Evolutionary conservation across 2,797 vertebrate genomes (phyloP).

Genomic region (Sebastes minor): DNA sequence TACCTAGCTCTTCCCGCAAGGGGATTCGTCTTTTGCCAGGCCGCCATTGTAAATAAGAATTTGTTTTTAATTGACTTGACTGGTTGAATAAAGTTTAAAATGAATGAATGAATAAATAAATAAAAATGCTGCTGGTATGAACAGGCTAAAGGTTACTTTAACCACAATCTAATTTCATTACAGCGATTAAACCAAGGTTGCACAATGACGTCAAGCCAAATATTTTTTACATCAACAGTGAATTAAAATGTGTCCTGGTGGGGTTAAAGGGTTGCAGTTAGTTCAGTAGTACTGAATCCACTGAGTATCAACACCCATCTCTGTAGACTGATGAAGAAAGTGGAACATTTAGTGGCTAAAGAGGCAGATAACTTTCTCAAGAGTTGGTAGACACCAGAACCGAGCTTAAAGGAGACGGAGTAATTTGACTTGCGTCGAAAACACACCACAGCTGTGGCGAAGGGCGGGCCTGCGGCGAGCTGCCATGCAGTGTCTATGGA

Average conservation of each 20-base stretch:
- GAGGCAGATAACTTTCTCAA: not conserved
- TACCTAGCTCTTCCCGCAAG: too few species aligned
- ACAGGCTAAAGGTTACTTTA: not conserved
- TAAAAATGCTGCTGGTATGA: not conserved
- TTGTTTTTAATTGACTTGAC: too few species aligned
- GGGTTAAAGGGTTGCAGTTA: not conserved
- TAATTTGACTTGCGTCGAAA: not conserved
- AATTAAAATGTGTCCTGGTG: not conserved
- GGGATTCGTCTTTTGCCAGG: too few species aligned
- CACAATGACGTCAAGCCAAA: not conserved
- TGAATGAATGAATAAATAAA: too few species aligned
- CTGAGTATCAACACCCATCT: not conserved
- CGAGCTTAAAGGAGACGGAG: not conserved
- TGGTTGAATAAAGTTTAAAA: too few species aligned
- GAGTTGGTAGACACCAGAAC: not conserved
- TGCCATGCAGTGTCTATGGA: not conserved
- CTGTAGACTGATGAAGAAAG: not conserved
- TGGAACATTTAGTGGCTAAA: too few species aligned
- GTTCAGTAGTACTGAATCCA: not conserved
- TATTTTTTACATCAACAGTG: not conserved
- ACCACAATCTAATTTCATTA: not conserved
- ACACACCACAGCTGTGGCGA: not conserved
- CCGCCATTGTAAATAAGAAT: too few species aligned
- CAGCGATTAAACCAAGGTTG: not conserved
- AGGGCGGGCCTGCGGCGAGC: too few species aligned